Evolutionary conservation across 2,888 invertebrate genomes (phyloP), one percentile per base, ranked within the genome.

Genomic region (Patella pellucida): DNA sequence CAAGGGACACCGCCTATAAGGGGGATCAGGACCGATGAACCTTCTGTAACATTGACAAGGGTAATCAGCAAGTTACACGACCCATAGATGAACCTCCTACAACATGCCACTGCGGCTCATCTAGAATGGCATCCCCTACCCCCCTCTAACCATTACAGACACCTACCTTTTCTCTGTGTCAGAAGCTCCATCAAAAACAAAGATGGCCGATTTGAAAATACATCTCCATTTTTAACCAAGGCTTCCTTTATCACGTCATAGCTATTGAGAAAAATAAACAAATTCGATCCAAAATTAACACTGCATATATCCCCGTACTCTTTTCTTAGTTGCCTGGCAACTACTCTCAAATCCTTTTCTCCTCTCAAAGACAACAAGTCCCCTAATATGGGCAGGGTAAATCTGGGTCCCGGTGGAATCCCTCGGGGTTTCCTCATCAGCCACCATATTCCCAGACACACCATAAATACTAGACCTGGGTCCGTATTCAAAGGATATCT

Each of bases 161-260:
- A 31, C 50, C 50, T 14, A 72, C 72, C 72, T 41, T 51, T 56
- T 31, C 72, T 19, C 23, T 50, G 31, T 16, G 50, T 56, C n/a
- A 72, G 15, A 67, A 62, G 62, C 19, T 72, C 72, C 1, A 31
- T 50, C 12, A 41, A 51, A n/a, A 19, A 74, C 11, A 62, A 62
- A 12, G 56, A 69, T 1, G 80, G 77, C 15, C 80, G 52, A 54
- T 78, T 71, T 1, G 78, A 74, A 72, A 80, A 78, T 23, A 69
- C 72, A 16, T 76, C 80, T 9, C 74, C 75, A 27, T 75, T 68
- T 27, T 72, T 78, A 27, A 80, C 76, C 31, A 80, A 68, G 14
- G 76, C 72, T 52, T 80, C 78, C 19, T 72, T 75, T 50, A 80
- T 67, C 52, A 73, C 52, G 9, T 75, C 71, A n/a, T 73, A 78